Evolutionary conservation across 1,140 invertebrate species (phyloP), one percentile per base, ranked within the genome.

Genomic region (Drosophila sturtevanti): DNA sequence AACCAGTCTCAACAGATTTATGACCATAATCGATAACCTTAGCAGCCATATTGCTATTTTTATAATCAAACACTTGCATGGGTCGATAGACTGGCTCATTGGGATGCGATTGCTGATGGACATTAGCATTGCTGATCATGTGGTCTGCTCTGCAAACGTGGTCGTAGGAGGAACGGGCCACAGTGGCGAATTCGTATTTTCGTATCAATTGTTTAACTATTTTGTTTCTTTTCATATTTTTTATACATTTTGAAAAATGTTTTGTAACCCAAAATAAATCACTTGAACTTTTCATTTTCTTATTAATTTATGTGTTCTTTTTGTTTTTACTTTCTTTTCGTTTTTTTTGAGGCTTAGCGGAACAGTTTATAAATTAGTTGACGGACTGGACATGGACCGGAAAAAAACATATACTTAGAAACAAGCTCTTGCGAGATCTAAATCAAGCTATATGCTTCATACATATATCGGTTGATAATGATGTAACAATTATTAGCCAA

Each of bases 11-110:
- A 24, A 52, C 61, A 4, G 81, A 91, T 75, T 94, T 94, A 78
- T 96, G 95, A 16, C 94, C 94, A 92, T 96, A 96, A 92, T 96
- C 95, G 51, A 96, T 94, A 22, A 96, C 93, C 69, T 95, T 94
- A n/a, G 93, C 92, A 52, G 93, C 92, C 56, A 92, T 82, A 59
- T 93, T 92, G 21, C 54, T 76, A 35, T 86, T 91, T 48, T 87
- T 79, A 77, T 91, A 91, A 66, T 91, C 91, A 64, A 91, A 91
- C 44, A 91, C 89, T 84, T 91, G 76, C 24, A 89, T 68, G 34
- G 91, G 91, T 5, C 86, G 81, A 68, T 77, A 89, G 63, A 77
- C 75, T 59, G 70, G 59, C 37, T 90, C 81, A 37, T 68, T 67
- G 16, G 55, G 54, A 35, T 60, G 35, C 31, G 58, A 37, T 31